Conservation (phyloP, 1,140 invertebrate genomes). For the Sycobia sp. region DNA sequence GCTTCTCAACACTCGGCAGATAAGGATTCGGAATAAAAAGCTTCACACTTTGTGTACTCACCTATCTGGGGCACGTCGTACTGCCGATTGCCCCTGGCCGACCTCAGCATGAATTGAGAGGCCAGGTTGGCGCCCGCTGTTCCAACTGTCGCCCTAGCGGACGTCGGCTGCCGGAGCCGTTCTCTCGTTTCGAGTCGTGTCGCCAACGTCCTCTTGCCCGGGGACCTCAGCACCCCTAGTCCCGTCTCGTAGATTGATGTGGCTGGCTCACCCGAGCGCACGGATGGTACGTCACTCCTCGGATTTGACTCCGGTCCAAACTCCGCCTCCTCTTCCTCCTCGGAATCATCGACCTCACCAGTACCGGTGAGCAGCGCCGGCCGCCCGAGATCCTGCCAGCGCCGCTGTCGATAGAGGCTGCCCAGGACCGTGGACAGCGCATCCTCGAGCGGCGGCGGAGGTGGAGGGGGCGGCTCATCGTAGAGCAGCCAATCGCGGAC, state of each 20-base stretch:
- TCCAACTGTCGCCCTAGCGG: constrained; percentile 24
- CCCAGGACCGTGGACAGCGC: constrained; percentile 38
- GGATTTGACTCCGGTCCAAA: neutral
- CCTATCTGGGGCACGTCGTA: constrained; percentile 74
- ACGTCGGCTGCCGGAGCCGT: neutral
- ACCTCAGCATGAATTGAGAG: constrained; percentile 67
- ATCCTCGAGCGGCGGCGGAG: constrained; percentile 33
- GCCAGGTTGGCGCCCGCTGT: constrained; percentile 54
- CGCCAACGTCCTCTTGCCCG: too few species aligned
- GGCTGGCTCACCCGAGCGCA: too few species aligned
- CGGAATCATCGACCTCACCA: neutral
- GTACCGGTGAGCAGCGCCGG: neutral
- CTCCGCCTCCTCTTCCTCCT: neutral
- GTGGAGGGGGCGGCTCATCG: neutral
- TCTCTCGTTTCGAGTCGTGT: too few species aligned
- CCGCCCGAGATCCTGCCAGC: constrained; percentile 25
- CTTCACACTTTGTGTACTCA: too few species aligned
- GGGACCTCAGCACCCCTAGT: too few species aligned
- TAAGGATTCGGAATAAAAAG: too few species aligned
- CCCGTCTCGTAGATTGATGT: too few species aligned
- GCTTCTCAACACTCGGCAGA: too few species aligned
- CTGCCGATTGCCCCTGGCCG: constrained; percentile 67
- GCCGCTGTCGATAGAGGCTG: constrained; percentile 31
- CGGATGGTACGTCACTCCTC: neutral
- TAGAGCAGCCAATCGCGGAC: constrained; percentile 41